Evolutionary conservation across 2,113 vertebrate genomes (phyloP), one percentile per base, ranked within the genome.

Genomic region (Gallinago media): DNA sequence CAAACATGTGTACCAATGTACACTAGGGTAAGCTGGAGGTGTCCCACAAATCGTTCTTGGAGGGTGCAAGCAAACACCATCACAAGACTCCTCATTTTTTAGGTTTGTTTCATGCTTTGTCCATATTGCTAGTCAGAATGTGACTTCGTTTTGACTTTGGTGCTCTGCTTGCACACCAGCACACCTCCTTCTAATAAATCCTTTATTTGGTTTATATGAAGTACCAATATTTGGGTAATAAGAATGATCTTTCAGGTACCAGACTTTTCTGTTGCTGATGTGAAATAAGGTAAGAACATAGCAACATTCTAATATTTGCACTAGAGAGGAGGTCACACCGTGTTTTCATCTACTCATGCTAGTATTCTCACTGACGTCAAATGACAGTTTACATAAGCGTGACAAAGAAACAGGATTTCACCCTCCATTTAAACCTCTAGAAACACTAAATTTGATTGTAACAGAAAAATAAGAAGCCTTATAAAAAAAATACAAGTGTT

Each of bases 181-280:
- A 40, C 18, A 38, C 16, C 32, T 68, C 47, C 55, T 94, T 63
- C 72, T 65, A 78, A 92, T 84, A 91, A 89, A 79, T 70, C 80
- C 59, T 89, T 68, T 70, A 54, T 83, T 87, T 85, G 58, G 27
- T 36, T 89, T 73, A 61, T 49, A 42, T 9, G 25, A 76, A 82
- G 54, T 17, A 40, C 54, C 83, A 89, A 96, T 96, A 96, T 95
- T 93, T 96, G 66, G 66, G 66, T 56, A 94, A 54, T 22, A 82
- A 68, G 36, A 84, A 70, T 73, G 74, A 91, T 94, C 89, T 93
- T 95, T 96, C n/a, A 61, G 55, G 77, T 75, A 79, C 34, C 76
- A 93, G 81, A 34, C 50, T 52, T 79, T 21, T 32, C 63, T 55
- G 68, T 15, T 0, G 6, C 36, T 79, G 52, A 70, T 76, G 70